A percentile compares a stretch with the other conserved stretches of the same genome.
Conservation (phyloP, 2,113 vertebrate genomes). For the Sapajus apella region DNA sequence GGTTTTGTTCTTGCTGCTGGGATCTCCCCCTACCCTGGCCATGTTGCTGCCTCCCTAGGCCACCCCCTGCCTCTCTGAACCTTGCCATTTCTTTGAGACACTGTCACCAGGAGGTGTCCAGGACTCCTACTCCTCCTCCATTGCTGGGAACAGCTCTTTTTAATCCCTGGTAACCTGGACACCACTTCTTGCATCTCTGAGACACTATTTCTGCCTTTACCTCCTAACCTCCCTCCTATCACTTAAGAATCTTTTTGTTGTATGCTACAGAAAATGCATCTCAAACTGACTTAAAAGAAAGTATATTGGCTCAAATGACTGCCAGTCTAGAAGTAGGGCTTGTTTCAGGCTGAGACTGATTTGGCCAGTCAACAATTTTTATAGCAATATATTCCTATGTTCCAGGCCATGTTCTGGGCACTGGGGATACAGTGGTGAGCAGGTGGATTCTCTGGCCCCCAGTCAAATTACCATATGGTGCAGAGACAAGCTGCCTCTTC, state of each 20-base stretch:
- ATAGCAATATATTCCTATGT: background rate
- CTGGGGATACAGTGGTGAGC: background rate
- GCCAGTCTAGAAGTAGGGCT: background rate
- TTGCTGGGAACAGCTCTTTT: background rate
- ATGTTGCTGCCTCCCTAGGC: background rate
- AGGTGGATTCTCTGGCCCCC: background rate
- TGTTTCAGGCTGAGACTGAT: background rate
- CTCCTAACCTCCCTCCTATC: background rate
- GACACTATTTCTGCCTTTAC: background rate
- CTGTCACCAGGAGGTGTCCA: background rate
- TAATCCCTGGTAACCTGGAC: background rate
- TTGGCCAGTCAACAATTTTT: background rate
- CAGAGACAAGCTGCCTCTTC: background rate
- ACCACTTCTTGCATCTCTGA: background rate
- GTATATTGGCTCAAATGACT: background rate
- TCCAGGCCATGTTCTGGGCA: background rate
- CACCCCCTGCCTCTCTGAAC: background rate
- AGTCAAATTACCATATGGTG: background rate
- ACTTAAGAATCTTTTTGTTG: background rate
- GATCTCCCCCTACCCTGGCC: background rate
- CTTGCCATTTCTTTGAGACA: background rate
- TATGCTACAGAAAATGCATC: background rate
- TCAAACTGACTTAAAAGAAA: background rate
- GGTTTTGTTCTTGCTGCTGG: background rate
- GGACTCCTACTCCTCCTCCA: background rate